Evolutionary conservation across 2,797 vertebrate genomes (phyloP).

Genomic region (Lithobates sylvaticus): DNA sequence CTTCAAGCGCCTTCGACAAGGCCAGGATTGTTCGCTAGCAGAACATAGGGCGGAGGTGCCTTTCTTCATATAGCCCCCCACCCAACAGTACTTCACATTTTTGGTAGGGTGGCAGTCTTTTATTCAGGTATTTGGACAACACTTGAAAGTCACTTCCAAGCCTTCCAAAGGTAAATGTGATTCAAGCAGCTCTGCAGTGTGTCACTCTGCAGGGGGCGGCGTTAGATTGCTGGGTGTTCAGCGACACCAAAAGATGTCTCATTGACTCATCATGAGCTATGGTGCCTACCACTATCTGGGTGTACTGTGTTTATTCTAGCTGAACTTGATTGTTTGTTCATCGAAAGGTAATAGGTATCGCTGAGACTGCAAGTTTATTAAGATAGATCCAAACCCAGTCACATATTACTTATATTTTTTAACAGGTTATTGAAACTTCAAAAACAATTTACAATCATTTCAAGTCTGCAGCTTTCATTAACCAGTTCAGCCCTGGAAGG

Average conservation of each 20-base stretch:
- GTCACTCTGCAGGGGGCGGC: slow-evolving; percentile 14
- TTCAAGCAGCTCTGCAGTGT: slow-evolving; percentile 38
- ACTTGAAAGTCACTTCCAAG: slow-evolving; percentile 60
- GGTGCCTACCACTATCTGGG: too few species aligned
- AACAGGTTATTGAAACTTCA: too few species aligned
- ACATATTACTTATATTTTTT: too few species aligned
- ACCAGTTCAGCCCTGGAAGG: too few species aligned
- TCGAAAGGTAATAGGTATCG: too few species aligned
- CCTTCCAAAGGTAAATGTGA: slow-evolving; percentile 58
- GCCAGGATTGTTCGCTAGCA: slow-evolving; percentile 12
- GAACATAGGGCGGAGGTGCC: slow-evolving; percentile 22
- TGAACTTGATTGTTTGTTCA: too few species aligned
- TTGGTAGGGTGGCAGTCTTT: slow-evolving; percentile 59
- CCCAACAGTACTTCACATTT: slow-evolving; percentile 55
- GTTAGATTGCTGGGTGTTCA: background rate
- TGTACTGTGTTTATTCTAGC: too few species aligned
- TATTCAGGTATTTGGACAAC: slow-evolving; percentile 60
- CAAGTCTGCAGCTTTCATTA: too few species aligned
- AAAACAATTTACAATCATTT: too few species aligned
- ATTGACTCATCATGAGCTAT: too few species aligned
- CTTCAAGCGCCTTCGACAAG: slow-evolving; percentile 41
- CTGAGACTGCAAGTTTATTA: too few species aligned
- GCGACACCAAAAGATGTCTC: background rate
- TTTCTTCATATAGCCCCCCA: slow-evolving; percentile 37
- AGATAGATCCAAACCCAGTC: too few species aligned